Evolutionary conservation across 2,113 vertebrate species (phyloP).

Genomic region (Neolamprologus sp.): DNA sequence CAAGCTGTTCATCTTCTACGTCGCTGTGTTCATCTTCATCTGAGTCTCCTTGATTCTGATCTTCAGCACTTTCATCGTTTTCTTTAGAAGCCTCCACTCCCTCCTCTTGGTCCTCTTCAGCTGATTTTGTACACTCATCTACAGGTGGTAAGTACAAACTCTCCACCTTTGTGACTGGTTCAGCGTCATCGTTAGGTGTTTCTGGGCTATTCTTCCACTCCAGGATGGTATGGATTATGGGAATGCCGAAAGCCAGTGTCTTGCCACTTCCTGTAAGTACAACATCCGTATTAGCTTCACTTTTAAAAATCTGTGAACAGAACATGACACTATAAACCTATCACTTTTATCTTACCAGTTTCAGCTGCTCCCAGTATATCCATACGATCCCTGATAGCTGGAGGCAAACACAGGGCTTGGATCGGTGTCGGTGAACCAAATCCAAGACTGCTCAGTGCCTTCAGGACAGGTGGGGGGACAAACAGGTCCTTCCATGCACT

Average conservation of each 20-base stretch:
- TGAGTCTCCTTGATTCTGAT: background rate
- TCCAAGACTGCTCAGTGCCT: constrained; percentile 83
- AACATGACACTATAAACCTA: background rate
- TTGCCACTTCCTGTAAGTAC: constrained; percentile 87
- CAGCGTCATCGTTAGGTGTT: constrained; percentile 12
- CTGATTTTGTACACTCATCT: background rate
- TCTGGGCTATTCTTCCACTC: constrained; percentile 74
- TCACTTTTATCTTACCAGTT: constrained; percentile 75
- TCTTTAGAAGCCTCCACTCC: background rate
- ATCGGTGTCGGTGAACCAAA: constrained; percentile 89
- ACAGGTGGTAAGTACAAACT: constrained; percentile 38
- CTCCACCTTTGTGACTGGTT: background rate
- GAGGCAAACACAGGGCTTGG: constrained; percentile 84
- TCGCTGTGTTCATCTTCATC: background rate
- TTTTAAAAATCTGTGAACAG: background rate
- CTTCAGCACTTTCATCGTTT: background rate
- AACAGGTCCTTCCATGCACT: constrained; percentile 89
- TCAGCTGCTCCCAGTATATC: constrained; percentile 94
- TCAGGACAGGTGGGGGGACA: constrained; percentile 81
- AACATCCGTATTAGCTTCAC: background rate
- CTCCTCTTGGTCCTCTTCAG: background rate
- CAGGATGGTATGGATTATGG: constrained; percentile 89
- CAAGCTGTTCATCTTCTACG: constrained; percentile 6
- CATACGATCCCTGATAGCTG: constrained; percentile 89
- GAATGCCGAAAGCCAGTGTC: constrained; percentile 93